Evolutionary conservation across 2,113 vertebrate genomes (phyloP), one percentile per base, ranked within the genome.

Genomic region (Hippocampus barbouri): DNA sequence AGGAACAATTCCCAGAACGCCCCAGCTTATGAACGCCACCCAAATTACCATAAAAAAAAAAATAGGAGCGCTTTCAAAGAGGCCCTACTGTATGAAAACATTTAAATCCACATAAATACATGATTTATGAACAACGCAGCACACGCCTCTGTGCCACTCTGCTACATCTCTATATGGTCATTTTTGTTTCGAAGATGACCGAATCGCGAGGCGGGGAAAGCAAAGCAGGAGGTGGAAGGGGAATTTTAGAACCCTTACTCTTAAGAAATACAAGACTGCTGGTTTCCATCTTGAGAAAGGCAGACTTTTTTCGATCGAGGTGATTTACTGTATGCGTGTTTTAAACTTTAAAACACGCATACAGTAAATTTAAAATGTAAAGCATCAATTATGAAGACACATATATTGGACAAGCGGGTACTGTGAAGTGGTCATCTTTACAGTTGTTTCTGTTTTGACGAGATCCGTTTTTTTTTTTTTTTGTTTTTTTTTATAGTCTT

Each of bases 381-480:
- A 38, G 34, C 34, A 6, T 38, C 34, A 38, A 38, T 38, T 38
- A 38, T 38, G 34, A 38, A 38, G 34, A 38, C 34, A 38, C 34
- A 6, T 38, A 38, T 38, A 38, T 38, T 38, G 34, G 34, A 38
- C 34, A 38, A 38, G 34, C 0, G 30, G 30, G 30, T 34, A 34
- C 30, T 34, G 30, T 34, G 30, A 51, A 2, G 4, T 51, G 49
- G 49, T 9, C 23, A 14, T 59, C 56, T 59, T 81, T 79, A 74
- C 30, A 8, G 69, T 47, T 40, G 0, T 74, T 84, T 68, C 86
- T 87, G 84, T 80, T 86, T 85, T 79, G 70, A 69, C 57, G 38
- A 49, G 57, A 71, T 56, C 25, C 3, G 30, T 4, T 30, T 3
- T 3, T 30, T 30, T 30, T 30, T 30, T 2, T 30, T 27, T 27